phyloP scores from a whole-genome alignment of 1,140 invertebrate genomes.

The Drosophila repletoides region DNA sequence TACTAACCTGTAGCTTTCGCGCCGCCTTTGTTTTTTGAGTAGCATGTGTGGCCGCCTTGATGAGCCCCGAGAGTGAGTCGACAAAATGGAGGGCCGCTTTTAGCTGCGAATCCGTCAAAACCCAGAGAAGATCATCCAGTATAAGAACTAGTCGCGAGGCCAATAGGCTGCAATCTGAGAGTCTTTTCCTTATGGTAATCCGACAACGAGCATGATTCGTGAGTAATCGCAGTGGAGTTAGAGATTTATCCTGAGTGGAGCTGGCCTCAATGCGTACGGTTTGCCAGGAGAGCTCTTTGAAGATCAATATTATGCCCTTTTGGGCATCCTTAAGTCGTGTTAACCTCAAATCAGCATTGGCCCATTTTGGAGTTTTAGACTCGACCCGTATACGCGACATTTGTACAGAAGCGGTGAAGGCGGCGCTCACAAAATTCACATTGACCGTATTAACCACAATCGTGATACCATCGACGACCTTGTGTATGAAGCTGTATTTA shows the following conservation, averaged over 20 bases:
- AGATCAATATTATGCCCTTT: slow-evolving; percentile 95
- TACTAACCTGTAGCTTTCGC: slow-evolving; percentile 91
- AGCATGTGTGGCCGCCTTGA: slow-evolving; percentile 91
- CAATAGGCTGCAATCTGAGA: slow-evolving; percentile 93
- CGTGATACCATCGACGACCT: slow-evolving; percentile 99
- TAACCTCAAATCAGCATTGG: slow-evolving; percentile 90
- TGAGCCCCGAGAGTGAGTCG: slow-evolving; percentile 93
- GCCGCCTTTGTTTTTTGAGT: slow-evolving; percentile 94
- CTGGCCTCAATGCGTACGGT: slow-evolving; percentile 96
- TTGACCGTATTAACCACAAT: slow-evolving; percentile 96
- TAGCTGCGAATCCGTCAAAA: slow-evolving; percentile 97
- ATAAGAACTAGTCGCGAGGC: slow-evolving; percentile 96
- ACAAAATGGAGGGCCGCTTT: slow-evolving; percentile 97
- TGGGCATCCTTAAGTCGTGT: slow-evolving; percentile 95
- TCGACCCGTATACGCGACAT: slow-evolving; percentile 95
- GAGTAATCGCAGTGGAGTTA: slow-evolving; percentile 95
- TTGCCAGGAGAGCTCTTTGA: slow-evolving; percentile 99
- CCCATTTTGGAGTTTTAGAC: slow-evolving; percentile 95
- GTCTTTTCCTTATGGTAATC: slow-evolving; percentile 97
- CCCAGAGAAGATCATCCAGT: slow-evolving; percentile 98
- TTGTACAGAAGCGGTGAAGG: slow-evolving; percentile 96
- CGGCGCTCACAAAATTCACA: slow-evolving; percentile 95
- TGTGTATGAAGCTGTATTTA: slow-evolving; percentile 95
- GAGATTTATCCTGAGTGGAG: slow-evolving; percentile 89
- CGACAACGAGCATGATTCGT: slow-evolving; percentile 97